phyloP scores from a whole-genome alignment of 2,797 vertebrate species.

The Champsocephalus esox region DNA sequence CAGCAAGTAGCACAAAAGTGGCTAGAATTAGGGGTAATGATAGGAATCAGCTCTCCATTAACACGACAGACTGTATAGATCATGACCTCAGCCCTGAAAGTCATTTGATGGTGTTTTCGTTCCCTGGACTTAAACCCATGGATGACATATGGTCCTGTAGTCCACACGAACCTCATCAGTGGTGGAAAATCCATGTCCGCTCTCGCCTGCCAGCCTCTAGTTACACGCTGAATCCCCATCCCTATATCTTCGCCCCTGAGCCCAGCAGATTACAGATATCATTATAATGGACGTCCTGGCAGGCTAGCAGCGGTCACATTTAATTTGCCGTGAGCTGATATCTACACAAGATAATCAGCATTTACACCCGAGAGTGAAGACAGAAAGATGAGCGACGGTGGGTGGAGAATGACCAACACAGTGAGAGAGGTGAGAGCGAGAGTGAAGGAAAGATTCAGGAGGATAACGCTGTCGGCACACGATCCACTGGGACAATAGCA shows the following conservation, averaged over 20 bases:
- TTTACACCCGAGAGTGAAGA: constrained; percentile 74
- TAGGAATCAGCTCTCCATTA: neutral
- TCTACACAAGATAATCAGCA: constrained; percentile 81
- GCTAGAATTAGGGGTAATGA: neutral
- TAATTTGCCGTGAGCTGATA: constrained; percentile 81
- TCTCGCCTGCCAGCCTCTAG: constrained; percentile 53
- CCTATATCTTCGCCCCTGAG: constrained; percentile 52
- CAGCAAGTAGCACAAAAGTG: neutral
- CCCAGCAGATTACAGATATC: constrained; percentile 81
- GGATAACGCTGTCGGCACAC: constrained; percentile 39
- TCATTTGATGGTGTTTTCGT: constrained; percentile 13
- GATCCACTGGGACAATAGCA: constrained; percentile 53
- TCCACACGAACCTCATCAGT: constrained; percentile 53
- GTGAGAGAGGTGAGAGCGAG: constrained; percentile 10
- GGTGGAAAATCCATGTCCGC: constrained; percentile 63
- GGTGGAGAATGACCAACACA: constrained; percentile 26
- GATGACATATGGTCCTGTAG: constrained; percentile 50
- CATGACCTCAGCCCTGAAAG: constrained; percentile 20
- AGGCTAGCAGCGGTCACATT: constrained; percentile 79
- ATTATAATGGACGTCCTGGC: constrained; percentile 81
- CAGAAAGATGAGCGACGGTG: constrained; percentile 50
- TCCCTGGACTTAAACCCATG: constrained; percentile 45
- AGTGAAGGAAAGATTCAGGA: constrained; percentile 27
- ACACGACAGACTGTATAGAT: neutral
- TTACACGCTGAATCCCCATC: constrained; percentile 52